phyloP scores from a whole-genome alignment of 2,113 vertebrate genomes.

The Sinocyclocheilus anshuiensis region DNA sequence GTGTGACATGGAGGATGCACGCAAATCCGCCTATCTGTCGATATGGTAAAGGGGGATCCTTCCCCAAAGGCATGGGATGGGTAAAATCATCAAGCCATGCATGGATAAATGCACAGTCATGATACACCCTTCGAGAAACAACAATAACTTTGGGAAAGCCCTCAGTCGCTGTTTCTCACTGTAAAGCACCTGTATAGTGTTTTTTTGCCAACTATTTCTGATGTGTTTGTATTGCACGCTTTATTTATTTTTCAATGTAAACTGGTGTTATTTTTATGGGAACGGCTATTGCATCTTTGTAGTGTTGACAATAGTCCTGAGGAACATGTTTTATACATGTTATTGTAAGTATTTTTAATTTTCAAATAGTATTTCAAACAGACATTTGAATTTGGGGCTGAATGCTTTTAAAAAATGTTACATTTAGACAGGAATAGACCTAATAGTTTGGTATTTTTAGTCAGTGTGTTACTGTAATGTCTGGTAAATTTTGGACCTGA shows the following conservation, averaged over 20 bases:
- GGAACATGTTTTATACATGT: not conserved
- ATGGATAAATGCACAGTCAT: slow-evolving; percentile 67
- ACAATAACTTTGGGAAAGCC: slow-evolving; percentile 61
- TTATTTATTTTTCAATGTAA: not conserved
- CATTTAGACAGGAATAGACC: not conserved
- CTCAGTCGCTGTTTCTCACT: slow-evolving; percentile 35
- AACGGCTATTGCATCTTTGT: not conserved
- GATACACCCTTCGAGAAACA: slow-evolving; percentile 61
- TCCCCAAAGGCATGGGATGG: slow-evolving; percentile 54
- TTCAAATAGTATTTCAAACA: no score
- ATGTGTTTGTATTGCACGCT: not conserved
- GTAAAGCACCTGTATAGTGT: not conserved
- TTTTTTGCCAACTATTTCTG: not conserved
- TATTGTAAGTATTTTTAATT: not conserved
- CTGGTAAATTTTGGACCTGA: not conserved
- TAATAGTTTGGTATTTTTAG: not conserved
- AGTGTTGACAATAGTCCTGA: not conserved
- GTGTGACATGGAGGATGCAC: slow-evolving; percentile 49
- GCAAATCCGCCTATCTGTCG: not conserved
- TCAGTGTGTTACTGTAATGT: slow-evolving; percentile 16
- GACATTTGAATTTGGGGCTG: not conserved
- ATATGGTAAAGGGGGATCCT: slow-evolving; percentile 61
- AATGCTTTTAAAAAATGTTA: not conserved
- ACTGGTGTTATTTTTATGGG: not conserved
- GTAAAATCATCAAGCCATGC: slow-evolving; percentile 61